Evolutionary conservation across 2,797 vertebrate species (phyloP).

Genomic region (Apodemus agrarius): DNA sequence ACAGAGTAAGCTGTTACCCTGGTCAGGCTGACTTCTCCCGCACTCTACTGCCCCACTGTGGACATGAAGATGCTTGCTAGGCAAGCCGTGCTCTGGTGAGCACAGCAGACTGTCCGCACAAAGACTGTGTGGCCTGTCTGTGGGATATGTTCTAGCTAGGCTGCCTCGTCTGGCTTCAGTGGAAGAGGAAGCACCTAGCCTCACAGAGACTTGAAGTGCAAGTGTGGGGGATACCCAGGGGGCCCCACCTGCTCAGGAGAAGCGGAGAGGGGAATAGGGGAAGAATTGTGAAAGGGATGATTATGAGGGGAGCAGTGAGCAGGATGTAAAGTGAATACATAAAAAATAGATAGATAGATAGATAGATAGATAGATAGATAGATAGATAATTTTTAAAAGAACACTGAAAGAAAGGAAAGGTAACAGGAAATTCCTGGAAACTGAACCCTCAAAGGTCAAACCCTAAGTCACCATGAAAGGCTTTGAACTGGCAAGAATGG

Average conservation of each 20-base stretch:
- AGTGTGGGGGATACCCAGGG: not conserved
- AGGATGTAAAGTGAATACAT: not conserved
- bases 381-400: not conserved
- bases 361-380: not conserved
- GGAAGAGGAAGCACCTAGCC: not conserved
- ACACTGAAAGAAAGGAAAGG: slow-evolving; percentile 60
- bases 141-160: not conserved
- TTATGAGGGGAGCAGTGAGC: not conserved
- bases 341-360: not conserved
- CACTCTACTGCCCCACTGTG: slow-evolving; percentile 63
- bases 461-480: not conserved
- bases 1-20: not conserved
- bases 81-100: not conserved
- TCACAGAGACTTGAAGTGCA: not conserved
- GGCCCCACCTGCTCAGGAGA: not conserved
- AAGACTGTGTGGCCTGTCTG: not conserved
- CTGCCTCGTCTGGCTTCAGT: not conserved
- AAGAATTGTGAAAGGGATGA: not conserved
- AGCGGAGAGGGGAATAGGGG: too few species aligned
- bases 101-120: not conserved
- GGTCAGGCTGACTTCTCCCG: not conserved
- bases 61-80: slow-evolving; percentile 6
- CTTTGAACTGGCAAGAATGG: slow-evolving; percentile 68
- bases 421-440: slow-evolving; percentile 73
- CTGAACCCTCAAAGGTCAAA: slow-evolving; percentile 49